Conservation (phyloP, 2,113 vertebrate species). For the Anser cygnoides region DNA sequence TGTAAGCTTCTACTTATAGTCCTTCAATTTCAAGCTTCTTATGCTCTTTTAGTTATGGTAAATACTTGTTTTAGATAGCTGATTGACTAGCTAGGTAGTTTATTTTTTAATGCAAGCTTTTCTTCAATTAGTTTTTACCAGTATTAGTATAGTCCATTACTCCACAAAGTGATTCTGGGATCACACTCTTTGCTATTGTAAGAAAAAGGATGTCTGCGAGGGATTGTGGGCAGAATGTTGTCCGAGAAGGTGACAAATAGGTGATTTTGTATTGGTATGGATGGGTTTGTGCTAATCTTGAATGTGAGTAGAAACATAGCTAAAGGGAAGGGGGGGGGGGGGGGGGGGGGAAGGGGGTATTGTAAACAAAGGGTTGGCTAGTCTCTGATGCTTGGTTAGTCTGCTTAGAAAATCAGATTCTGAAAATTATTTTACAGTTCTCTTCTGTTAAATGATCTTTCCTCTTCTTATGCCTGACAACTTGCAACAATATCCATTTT, state of each 20-base stretch:
- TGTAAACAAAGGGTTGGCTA: background rate
- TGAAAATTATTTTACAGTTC: background rate
- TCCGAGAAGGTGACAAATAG: background rate
- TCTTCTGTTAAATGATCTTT: background rate
- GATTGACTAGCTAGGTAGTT: background rate
- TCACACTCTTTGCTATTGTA: background rate
- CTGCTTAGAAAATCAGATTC: background rate
- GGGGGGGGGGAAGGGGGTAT: no score
- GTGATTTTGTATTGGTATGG: background rate
- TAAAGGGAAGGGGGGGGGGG: background rate
- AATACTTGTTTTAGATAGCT: background rate
- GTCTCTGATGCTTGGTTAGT: background rate
- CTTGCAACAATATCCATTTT: background rate
- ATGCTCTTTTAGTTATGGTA: background rate
- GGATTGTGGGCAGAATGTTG: background rate
- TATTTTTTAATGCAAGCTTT: background rate
- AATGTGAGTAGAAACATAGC: background rate
- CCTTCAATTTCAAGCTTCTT: background rate
- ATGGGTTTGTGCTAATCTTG: background rate
- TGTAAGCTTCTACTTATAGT: background rate
- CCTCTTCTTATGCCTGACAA: background rate
- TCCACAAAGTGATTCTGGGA: background rate
- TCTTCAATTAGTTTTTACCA: background rate
- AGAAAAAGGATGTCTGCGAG: background rate
- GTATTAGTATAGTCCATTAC: background rate